These are phyloP conservation scores for Synanthedon formicaeformis DNA, from an alignment of 2,888 invertebrate species.

Conservation along the genomic window DNA sequence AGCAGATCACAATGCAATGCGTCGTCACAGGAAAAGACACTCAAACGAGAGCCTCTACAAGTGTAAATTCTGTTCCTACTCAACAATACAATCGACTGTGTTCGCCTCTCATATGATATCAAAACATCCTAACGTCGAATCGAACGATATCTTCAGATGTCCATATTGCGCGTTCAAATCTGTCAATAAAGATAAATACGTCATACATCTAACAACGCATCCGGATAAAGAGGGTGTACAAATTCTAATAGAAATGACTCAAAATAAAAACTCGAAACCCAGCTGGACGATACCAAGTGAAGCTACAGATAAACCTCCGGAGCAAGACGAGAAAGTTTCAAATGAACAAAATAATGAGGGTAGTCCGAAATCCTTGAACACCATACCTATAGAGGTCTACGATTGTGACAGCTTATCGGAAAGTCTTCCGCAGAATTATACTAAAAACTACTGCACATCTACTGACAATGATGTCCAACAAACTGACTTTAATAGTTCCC, in stretches of 20 bases:
- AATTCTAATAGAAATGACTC: slow-evolving; percentile 42
- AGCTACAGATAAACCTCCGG: slow-evolving; percentile 20
- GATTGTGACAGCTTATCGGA: slow-evolving; percentile 58
- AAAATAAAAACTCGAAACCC: slow-evolving; percentile 37
- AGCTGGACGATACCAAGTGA: slow-evolving; percentile 60
- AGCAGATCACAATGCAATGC: slow-evolving; percentile 83
- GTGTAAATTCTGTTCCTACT: slow-evolving; percentile 83
- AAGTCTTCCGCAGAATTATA: slow-evolving; percentile 39
- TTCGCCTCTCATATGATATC: slow-evolving; percentile 83
- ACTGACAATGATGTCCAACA: slow-evolving; percentile 25
- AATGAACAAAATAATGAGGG: slow-evolving; percentile 28
- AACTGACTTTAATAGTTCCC: slow-evolving; percentile 29
- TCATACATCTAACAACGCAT: slow-evolving; percentile 65
- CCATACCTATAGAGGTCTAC: slow-evolving; percentile 54
- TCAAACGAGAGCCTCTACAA: slow-evolving; percentile 80
- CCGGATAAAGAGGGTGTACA: slow-evolving; percentile 55
- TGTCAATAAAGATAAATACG: slow-evolving; percentile 74
- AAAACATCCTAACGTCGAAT: slow-evolving; percentile 79
- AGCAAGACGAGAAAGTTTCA: slow-evolving; percentile 15
- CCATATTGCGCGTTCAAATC: slow-evolving; percentile 73
- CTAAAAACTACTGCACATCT: slow-evolving; percentile 37
- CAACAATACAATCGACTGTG: slow-evolving; percentile 83
- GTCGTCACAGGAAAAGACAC: slow-evolving; percentile 83
- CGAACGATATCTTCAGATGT: slow-evolving; percentile 73
- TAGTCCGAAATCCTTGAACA: slow-evolving; percentile 31